Conservation (phyloP, 2,888 invertebrate genomes). For the Drosophila paranaensis region DNA sequence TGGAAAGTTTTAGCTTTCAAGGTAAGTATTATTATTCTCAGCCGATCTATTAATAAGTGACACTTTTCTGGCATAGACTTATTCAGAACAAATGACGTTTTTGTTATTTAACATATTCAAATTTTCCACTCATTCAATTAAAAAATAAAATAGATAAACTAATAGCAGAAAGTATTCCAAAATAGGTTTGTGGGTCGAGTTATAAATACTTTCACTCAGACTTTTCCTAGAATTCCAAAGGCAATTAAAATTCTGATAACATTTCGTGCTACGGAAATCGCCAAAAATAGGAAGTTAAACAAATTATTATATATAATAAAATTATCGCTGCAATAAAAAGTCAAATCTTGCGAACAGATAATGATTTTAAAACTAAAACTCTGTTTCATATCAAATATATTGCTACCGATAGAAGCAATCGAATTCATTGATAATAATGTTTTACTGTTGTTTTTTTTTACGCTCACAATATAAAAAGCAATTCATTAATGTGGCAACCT, state of each 20-base stretch:
- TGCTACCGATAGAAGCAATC: neutral
- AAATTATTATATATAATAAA: neutral
- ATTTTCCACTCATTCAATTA: neutral
- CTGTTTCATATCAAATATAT: neutral
- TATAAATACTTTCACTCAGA: neutral
- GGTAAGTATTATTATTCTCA: neutral
- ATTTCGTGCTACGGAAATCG: neutral
- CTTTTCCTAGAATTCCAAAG: neutral
- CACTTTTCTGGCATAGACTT: conserved; percentile 1
- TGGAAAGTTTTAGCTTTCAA: neutral
- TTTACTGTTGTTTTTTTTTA: conserved; percentile 1
- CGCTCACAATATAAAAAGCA: conserved; percentile 2
- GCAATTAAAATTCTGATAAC: neutral
- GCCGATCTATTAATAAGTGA: conserved; percentile 5
- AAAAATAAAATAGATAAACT: neutral
- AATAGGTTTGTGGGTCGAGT: neutral
- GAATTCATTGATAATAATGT: conserved; percentile 7
- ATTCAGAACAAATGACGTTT: neutral
- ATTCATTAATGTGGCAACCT: conserved; percentile 4
- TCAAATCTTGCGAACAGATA: neutral
- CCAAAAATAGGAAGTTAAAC: neutral
- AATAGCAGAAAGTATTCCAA: neutral
- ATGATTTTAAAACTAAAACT: neutral
- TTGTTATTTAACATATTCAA: neutral
- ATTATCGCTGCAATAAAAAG: neutral